Evolutionary conservation across 2,113 vertebrate species (phyloP).

Genomic region (Oryctolagus cuniculus): DNA sequence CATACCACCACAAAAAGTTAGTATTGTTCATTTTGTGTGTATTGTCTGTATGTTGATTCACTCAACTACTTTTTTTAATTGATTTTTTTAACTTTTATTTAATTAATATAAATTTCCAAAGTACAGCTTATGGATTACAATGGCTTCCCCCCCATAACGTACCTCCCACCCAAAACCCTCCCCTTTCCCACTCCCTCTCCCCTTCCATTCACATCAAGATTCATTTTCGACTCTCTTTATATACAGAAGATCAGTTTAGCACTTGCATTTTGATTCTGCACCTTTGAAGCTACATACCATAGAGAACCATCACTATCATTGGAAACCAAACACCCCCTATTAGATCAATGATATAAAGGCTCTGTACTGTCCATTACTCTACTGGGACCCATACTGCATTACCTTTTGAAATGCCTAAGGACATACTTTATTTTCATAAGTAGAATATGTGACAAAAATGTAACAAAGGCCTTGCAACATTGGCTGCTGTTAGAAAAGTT

Average conservation of each 20-base stretch:
- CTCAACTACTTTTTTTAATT: too few species aligned
- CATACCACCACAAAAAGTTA: neutral
- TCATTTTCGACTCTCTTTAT: too few species aligned
- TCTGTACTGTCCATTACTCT: neutral
- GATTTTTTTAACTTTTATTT: too few species aligned
- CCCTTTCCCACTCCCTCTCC: too few species aligned
- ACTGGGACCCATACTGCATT: neutral
- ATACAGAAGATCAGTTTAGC: too few species aligned
- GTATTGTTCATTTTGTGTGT: neutral
- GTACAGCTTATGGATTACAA: too few species aligned
- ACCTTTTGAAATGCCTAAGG: slow-evolving; percentile 60
- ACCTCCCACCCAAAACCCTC: too few species aligned
- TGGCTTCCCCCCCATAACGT: too few species aligned
- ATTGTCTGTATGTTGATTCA: rapidly evolving
- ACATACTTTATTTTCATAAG: slow-evolving; percentile 65
- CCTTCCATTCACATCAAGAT: too few species aligned
- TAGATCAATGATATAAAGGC: rapidly evolving
- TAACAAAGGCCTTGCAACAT: neutral
- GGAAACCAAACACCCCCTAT: neutral
- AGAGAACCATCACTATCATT: neutral
- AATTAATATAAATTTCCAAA: too few species aligned
- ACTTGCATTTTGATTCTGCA: neutral
- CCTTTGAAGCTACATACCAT: neutral
- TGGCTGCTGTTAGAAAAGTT: slow-evolving; percentile 53
- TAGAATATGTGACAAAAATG: slow-evolving; percentile 69